These are phyloP conservation scores for Xylota segnis DNA, from an alignment of 2,888 invertebrate genomes.

Conservation along the genomic window DNA sequence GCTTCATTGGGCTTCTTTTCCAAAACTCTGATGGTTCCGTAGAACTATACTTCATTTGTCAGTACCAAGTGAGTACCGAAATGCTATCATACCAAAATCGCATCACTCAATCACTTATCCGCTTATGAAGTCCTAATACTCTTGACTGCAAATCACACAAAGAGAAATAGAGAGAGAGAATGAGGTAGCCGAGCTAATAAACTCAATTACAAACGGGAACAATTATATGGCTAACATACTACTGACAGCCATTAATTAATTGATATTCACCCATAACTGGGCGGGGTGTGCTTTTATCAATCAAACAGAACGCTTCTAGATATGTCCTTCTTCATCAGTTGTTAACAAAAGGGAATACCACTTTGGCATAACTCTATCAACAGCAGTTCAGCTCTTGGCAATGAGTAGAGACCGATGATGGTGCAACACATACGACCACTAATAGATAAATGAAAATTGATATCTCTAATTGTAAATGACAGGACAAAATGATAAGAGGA, in stretches of 20 bases:
- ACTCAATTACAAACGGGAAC: slow-evolving; percentile 37
- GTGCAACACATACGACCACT: neutral
- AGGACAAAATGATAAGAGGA: neutral
- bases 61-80: neutral
- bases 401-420: neutral
- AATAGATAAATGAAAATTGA: slow-evolving; percentile 47
- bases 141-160: slow-evolving; percentile 1
- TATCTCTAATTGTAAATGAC: slow-evolving; percentile 24
- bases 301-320: neutral
- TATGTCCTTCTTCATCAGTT: slow-evolving; percentile 19
- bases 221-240: slow-evolving; percentile 21
- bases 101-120: slow-evolving; percentile 7
- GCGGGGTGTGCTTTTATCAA: slow-evolving; percentile 8
- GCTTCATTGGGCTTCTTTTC: neutral
- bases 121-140: neutral
- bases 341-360: neutral
- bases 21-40: neutral
- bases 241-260: slow-evolving; percentile 58
- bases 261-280: slow-evolving; percentile 33
- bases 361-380: slow-evolving; percentile 36
- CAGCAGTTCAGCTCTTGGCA: neutral
- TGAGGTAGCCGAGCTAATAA: too few species aligned
- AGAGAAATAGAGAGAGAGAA: neutral
- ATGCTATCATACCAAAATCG: neutral
- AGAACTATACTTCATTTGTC: neutral